Percentiles rank a stretch among this genome's conserved stretches.
phyloP scores from a whole-genome alignment of 1,140 invertebrate species.

The Caenorhabditis tropicalis region DNA sequence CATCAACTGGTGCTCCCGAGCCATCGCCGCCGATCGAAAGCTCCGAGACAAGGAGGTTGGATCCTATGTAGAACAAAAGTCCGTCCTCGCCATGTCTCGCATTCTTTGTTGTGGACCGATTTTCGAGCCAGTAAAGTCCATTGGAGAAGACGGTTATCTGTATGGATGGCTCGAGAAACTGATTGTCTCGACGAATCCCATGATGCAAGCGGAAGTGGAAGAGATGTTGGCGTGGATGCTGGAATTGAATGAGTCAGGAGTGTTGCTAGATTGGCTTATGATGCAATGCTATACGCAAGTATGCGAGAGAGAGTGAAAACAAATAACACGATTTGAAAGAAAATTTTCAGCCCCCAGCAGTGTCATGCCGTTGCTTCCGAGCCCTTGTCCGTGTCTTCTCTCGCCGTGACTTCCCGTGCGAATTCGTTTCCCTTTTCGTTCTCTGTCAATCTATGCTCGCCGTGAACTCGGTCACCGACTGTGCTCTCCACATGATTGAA shows the following conservation, averaged over 20 bases:
- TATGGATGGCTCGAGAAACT: constrained; percentile 92
- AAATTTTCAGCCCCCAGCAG: background rate
- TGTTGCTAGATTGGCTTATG: constrained; percentile 93
- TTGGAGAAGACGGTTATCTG: constrained; percentile 85
- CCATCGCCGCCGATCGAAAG: constrained; percentile 73
- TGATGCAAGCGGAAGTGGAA: constrained; percentile 79
- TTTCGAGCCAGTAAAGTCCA: constrained; percentile 81
- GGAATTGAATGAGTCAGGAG: constrained; percentile 93
- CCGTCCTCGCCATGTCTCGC: constrained; percentile 86
- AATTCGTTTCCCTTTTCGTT: constrained; percentile 95
- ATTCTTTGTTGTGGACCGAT: constrained; percentile 91
- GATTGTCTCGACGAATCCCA: constrained; percentile 84
- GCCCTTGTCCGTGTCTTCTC: constrained; percentile 51
- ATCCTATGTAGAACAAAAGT: constrained; percentile 77
- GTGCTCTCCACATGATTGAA: constrained; percentile 89
- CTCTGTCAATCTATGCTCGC: constrained; percentile 79
- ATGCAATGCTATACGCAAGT: constrained; percentile 83
- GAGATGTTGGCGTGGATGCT: constrained; percentile 91
- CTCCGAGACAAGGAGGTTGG: constrained; percentile 62
- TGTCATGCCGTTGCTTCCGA: constrained; percentile 41
- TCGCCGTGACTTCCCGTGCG: constrained; percentile 91
- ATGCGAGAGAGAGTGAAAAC: background rate
- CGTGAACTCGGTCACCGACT: constrained; percentile 46
- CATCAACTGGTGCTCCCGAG: constrained; percentile 86
- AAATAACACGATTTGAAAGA: too few species aligned